Percentiles rank a stretch among this genome's conserved stretches.
These are phyloP conservation scores for Siniperca obscura DNA, from an alignment of 2,797 vertebrate species.

Conservation along the genomic window DNA sequence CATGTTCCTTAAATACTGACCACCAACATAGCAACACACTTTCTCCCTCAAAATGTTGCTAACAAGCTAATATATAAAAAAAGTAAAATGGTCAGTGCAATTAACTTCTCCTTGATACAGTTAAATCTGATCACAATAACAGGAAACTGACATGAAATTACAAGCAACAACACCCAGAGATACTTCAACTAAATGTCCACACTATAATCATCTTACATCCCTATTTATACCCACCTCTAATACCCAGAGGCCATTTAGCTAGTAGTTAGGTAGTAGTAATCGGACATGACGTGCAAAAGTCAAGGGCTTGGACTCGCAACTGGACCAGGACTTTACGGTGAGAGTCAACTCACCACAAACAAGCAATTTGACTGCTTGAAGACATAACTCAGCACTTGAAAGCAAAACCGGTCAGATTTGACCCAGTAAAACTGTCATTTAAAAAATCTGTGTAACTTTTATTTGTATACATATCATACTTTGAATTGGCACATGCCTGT, in stretches of 20 bases:
- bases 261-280: not conserved
- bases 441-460: not conserved
- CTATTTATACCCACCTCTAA: slow-evolving; percentile 71
- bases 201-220: slow-evolving; percentile 65
- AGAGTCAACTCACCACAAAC: not conserved
- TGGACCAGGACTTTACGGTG: not conserved
- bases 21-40: not conserved
- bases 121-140: not conserved
- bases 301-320: not conserved
- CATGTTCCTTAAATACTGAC: not conserved
- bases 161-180: slow-evolving; percentile 12
- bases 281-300: slow-evolving; percentile 4
- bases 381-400: not conserved
- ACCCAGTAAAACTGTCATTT: not conserved
- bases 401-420: slow-evolving; percentile 1
- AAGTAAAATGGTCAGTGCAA: not conserved
- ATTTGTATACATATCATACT: slow-evolving; percentile 10
- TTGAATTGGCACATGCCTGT: slow-evolving; percentile 29
- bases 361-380: not conserved
- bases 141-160: slow-evolving; percentile 1
- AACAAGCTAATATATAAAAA: not conserved
- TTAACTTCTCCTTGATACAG: not conserved
- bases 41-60: not conserved
- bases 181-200: slow-evolving; percentile 19
- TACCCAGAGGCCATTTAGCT: slow-evolving; percentile 41